Evolutionary conservation across 2,888 invertebrate genomes (phyloP).

Genomic region (Machimus rusticus): DNA sequence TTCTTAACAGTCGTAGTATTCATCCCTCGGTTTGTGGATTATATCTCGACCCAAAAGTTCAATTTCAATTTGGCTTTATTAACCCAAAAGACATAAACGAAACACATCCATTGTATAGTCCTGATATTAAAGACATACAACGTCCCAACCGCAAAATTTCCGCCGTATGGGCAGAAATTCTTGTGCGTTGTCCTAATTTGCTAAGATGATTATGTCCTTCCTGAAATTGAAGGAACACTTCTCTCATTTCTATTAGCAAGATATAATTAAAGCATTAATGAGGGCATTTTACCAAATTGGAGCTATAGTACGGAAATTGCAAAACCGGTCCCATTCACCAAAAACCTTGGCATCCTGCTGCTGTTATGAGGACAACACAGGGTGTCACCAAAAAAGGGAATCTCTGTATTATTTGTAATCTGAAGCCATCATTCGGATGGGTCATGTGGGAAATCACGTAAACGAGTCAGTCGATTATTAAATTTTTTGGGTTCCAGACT

Average conservation of each 20-base stretch:
- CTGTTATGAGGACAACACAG: not conserved
- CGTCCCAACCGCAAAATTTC: not conserved
- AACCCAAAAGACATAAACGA: not conserved
- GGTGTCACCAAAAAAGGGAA: not conserved
- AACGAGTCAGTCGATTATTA: not conserved
- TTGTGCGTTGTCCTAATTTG: not conserved
- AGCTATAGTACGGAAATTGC: not conserved
- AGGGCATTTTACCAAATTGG: not conserved
- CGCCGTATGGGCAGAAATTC: not conserved
- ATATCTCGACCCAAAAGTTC: not conserved
- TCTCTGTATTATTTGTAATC: not conserved
- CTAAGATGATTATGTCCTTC: not conserved
- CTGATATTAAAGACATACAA: not conserved
- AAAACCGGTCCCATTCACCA: not conserved
- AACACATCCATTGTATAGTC: not conserved
- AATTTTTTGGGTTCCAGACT: not conserved
- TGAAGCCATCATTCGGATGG: not conserved
- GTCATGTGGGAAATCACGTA: not conserved
- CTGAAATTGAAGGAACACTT: not conserved
- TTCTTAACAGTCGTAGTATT: not conserved
- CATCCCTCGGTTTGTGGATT: not conserved
- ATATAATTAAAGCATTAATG: slow-evolving; percentile 1
- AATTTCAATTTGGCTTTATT: not conserved
- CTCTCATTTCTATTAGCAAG: not conserved
- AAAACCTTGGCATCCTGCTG: not conserved